Conservation (phyloP, 1,140 invertebrate species). For the Myzus persicae region DNA sequence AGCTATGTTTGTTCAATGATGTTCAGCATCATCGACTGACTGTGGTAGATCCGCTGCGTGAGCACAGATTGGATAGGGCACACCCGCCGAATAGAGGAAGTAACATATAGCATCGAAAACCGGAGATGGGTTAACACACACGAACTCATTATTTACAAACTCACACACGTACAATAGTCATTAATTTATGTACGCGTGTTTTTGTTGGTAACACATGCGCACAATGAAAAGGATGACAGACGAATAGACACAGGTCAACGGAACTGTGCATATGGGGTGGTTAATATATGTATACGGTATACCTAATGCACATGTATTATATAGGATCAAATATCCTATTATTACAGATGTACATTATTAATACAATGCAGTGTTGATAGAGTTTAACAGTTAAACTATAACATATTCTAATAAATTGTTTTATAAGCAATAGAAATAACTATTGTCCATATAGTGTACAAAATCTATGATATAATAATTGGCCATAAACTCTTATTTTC, state of each 20-base stretch:
- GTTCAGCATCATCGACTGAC: conserved; percentile 55
- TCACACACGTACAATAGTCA: conserved; percentile 46
- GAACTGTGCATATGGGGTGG: conserved; percentile 31
- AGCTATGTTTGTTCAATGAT: conserved; percentile 19
- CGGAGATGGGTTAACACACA: conserved; percentile 49
- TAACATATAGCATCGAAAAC: conserved; percentile 40
- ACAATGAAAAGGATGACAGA: conserved; percentile 49
- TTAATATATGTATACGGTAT: conserved; percentile 18
- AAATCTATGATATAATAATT: neutral
- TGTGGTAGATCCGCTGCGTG: conserved; percentile 45
- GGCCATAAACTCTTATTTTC: neutral
- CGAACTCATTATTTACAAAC: conserved; percentile 49
- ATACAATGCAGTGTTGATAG: neutral
- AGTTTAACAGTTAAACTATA: neutral
- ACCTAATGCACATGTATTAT: neutral
- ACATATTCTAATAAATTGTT: neutral
- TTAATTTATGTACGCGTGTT: conserved; percentile 35
- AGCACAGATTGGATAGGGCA: conserved; percentile 52
- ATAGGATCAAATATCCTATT: neutral
- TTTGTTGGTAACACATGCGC: conserved; percentile 44
- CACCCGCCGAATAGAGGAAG: conserved; percentile 56
- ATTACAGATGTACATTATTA: neutral
- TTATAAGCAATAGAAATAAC: neutral
- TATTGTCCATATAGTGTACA: neutral
- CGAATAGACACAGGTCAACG: conserved; percentile 54